These are phyloP conservation scores for Parnassius smintheus DNA, from an alignment of 2,888 invertebrate species.

Conservation along the genomic window DNA sequence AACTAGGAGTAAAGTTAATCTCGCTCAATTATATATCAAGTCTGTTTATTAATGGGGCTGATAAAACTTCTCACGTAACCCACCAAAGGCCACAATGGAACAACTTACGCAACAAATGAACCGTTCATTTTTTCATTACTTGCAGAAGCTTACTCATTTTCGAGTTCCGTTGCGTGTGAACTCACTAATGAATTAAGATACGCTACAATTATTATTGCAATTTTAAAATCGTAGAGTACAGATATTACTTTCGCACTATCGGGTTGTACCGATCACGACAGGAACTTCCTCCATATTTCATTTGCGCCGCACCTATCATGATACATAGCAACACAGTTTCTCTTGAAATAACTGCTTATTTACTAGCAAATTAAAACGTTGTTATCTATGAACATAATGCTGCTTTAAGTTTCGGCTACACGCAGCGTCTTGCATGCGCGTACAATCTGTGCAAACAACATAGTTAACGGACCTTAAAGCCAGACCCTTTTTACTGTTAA, in stretches of 20 bases:
- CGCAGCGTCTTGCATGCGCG: no score
- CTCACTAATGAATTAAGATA: slow-evolving; percentile 16
- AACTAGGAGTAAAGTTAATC: no score
- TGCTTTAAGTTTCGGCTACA: no score
- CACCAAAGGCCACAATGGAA: slow-evolving; percentile 11
- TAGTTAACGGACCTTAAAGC: no score
- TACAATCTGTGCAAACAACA: no score
- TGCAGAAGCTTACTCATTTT: slow-evolving; percentile 15
- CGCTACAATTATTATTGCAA: slow-evolving; percentile 5
- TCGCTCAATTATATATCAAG: no score
- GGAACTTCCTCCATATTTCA: slow-evolving; percentile 9
- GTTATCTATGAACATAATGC: no score
- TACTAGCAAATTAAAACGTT: no score
- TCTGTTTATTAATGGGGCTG: no score
- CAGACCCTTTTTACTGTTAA: no score
- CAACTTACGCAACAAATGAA: slow-evolving; percentile 20
- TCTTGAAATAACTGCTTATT: no score
- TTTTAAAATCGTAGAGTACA: not conserved
- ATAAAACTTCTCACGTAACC: slow-evolving; percentile 14
- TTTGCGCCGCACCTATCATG: not conserved
- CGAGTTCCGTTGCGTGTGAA: slow-evolving; percentile 18
- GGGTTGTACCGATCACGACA: not conserved
- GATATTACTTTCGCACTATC: not conserved
- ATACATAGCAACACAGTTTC: not conserved
- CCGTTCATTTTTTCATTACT: not conserved